Base-by-base conservation (phyloP, 2,113 vertebrate species). In the Rhinopomastus cyanomelas region DNA sequence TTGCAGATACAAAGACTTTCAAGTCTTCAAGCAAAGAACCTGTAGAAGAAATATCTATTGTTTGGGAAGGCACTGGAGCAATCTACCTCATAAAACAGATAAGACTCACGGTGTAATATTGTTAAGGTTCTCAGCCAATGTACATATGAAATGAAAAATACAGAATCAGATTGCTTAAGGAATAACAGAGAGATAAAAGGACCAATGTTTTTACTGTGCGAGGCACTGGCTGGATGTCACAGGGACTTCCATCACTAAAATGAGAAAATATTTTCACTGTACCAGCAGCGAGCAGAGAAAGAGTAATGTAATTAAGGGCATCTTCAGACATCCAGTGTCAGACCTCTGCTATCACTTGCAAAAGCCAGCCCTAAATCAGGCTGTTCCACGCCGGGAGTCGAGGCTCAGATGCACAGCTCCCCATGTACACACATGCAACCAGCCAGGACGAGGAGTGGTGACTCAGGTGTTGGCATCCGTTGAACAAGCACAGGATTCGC, bases 91-190 rank as follows among this genome's bases (percentile, higher is more conserved):
- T 69, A 93, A 83, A 94, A 83, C 4, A 91, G 89, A 88, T 87
- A 92, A 91, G 89, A 64, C 30, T 78, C 84, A 73, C 49, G 68
- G 51, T 15, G 74, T 61, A 90, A 82, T 82, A 65, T 59, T 88
- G 85, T 81, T 94, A 77, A 75, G 57, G 83, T 82, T 92, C 88
- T 83, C 91, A 88, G 88, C 74, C 88, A 55, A 85, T 52, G 49
- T 93, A 89, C 81, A 83, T 92, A 94, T 34, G 59, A 94, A 92
- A 95, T 94, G 88, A 92, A 94, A 95, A 93, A 93, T 16, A 73
- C 52, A 81, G 59, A 88, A 88, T 95, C 91, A 93, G 85, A 89
- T 94, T 93, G 84, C 91, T 90, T 55, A 87, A 92, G 81, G 62
- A 91, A 88, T 77, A 90, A 90, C 42, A 44, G 82, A 80, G 62